A percentile compares a stretch with the other conserved stretches of the same genome.
These are phyloP conservation scores for Drosophila borborema DNA, from an alignment of 2,888 invertebrate species.

Conservation along the genomic window DNA sequence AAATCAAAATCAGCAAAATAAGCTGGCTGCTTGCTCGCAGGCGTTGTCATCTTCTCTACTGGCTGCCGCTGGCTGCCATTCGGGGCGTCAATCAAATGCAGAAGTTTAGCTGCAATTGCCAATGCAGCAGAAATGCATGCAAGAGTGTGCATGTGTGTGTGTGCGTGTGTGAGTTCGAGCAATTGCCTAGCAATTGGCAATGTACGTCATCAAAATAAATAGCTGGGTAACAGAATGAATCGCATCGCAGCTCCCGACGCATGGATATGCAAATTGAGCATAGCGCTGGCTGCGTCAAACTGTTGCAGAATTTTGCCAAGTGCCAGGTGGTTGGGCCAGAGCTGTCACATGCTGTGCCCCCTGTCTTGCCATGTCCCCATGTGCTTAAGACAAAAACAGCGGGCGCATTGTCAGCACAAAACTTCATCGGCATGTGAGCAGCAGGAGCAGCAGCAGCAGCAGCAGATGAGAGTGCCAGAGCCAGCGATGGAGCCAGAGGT, in stretches of 20 bases:
- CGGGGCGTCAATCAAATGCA: conserved; percentile 61
- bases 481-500: conserved; percentile 41
- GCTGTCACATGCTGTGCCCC: background rate
- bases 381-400: conserved; percentile 57
- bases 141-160: conserved; percentile 5
- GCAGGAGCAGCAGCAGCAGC: background rate
- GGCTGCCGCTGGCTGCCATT: conserved; percentile 24
- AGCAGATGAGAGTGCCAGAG: conserved; percentile 10
- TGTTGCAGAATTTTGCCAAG: conserved; percentile 46
- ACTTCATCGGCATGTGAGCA: conserved; percentile 54
- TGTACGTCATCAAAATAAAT: conserved; percentile 47
- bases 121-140: conserved; percentile 30
- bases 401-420: conserved; percentile 76
- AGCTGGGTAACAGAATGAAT: conserved; percentile 46
- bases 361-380: background rate
- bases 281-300: conserved; percentile 45
- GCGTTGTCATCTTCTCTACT: conserved; percentile 24
- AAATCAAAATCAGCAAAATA: conserved; percentile 53
- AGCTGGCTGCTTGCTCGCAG: conserved; percentile 6
- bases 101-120: conserved; percentile 56
- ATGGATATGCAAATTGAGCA: conserved; percentile 63
- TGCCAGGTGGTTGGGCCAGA: conserved; percentile 12
- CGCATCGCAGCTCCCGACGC: conserved; percentile 14
- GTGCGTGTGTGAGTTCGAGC: conserved; percentile 25
- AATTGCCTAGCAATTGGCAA: conserved; percentile 64